These are phyloP conservation scores for Agriopis leucophaearia DNA, from an alignment of 2,888 invertebrate genomes.

Conservation along the genomic window DNA sequence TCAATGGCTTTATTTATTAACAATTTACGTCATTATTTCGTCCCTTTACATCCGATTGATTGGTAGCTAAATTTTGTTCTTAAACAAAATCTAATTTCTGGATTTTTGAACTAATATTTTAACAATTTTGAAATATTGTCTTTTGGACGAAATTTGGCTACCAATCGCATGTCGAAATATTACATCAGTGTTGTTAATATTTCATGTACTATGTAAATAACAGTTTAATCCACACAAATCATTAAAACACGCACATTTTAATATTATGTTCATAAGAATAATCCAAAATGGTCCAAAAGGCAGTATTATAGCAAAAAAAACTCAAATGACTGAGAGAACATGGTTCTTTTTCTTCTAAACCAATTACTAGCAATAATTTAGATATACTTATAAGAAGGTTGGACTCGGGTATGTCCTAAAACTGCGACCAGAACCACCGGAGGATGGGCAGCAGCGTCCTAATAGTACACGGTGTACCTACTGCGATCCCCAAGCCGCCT, in stretches of 20 bases:
- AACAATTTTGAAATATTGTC: conserved; percentile 67
- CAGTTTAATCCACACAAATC: conserved; percentile 38
- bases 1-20: conserved; percentile 35
- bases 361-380: neutral
- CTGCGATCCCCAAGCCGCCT: too few species aligned
- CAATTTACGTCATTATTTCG: conserved; percentile 18
- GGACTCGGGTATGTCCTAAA: too few species aligned
- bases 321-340: conserved; percentile 30
- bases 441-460: too few species aligned
- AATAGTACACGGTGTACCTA: too few species aligned
- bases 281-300: conserved; percentile 70
- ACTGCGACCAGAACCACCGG: too few species aligned
- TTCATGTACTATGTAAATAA: conserved; percentile 25
- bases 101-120: conserved; percentile 40
- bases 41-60: conserved; percentile 55
- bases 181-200: conserved; percentile 26
- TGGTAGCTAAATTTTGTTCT: conserved; percentile 79
- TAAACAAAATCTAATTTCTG: conserved; percentile 40
- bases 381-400: too few species aligned
- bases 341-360: neutral
- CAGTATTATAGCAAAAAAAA: conserved; percentile 66
- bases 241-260: conserved; percentile 34
- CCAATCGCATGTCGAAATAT: conserved; percentile 64
- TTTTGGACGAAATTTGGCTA: conserved; percentile 83
- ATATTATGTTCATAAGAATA: conserved; percentile 37